Base-by-base conservation (phyloP, 2,113 vertebrate genomes). In the Anseranas semipalmata region DNA sequence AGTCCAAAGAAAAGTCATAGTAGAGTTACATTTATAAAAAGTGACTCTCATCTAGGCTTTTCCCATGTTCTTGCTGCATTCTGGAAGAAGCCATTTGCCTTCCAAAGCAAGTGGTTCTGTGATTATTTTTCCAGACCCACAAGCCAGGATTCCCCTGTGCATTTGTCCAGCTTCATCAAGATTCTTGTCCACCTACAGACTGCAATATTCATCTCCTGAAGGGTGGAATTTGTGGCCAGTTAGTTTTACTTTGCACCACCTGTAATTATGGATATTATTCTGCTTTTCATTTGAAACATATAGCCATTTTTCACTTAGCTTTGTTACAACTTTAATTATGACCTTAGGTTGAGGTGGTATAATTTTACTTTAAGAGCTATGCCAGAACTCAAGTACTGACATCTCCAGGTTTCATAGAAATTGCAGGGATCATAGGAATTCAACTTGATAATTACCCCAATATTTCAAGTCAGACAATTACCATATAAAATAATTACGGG, bases 391-490 rank as follows among this genome's bases (percentile, higher is more conserved):
- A 60, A 33, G 87, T 95, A 87, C 83, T 87, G 96, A 93, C 96
- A 97, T 95, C 93, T 96, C 93, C 94, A 97, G 97, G 96, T 96
- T 97, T 97, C 91, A 58, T 56, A 96, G 95, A 98, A 98, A 98
- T 98, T 98, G 98, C 97, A 98, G 97, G 96, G 98, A 98, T 98
- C 98, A 98, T 97, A 97, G 95, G 96, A 98, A 97, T 97, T 97
- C 98, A 98, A 98, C 95, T 96, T 97, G 96, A 96, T 98, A 98
- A 98, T 98, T 98, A 97, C 97, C 95, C 97, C 94, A 95, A 97
- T 98, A 96, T 98, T 98, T 98, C 97, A 98, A 98, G 94, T 90
- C 97, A 98, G 91, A 87, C 89, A 97, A 84, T 97, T 96, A 95
- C 92, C 94, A 74, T 97, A 94, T 93, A 97, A 97, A 97, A 97